Conservation (phyloP, 2,888 invertebrate genomes). For the Lordiphosa fenestrarum region DNA sequence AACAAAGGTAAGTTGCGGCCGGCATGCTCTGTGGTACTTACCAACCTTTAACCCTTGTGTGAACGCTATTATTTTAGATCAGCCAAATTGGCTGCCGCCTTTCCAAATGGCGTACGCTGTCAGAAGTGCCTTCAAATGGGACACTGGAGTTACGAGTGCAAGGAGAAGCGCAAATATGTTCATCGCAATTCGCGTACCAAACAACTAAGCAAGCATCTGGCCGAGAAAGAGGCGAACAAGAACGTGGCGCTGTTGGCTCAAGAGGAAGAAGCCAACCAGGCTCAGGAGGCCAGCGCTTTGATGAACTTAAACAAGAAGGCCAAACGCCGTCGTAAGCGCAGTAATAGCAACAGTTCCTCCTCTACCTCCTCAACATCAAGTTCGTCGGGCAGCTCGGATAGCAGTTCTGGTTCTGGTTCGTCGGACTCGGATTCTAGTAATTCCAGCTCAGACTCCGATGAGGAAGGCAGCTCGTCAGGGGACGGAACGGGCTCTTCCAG, state of each 20-base stretch:
- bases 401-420: constrained; percentile 57
- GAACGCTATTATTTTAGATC: constrained; percentile 77
- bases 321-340: constrained; percentile 26
- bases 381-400: constrained; percentile 59
- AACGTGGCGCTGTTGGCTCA: not conserved
- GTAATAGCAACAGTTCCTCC: constrained; percentile 59
- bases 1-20: constrained; percentile 68
- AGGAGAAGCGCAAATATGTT: constrained; percentile 90
- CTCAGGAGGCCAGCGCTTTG: constrained; percentile 4
- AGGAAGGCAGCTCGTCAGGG: constrained; percentile 45
- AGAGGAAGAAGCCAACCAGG: not conserved
- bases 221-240: constrained; percentile 50
- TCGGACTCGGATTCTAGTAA: constrained; percentile 30
- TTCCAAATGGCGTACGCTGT: constrained; percentile 90
- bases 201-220: constrained; percentile 86
- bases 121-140: constrained; percentile 96
- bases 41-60: not conserved
- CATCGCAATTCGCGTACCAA: constrained; percentile 92
- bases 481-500: constrained; percentile 49
- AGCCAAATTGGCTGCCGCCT: constrained; percentile 84
- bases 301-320: constrained; percentile 25
- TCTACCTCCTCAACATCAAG: constrained; percentile 56
- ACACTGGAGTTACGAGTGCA: constrained; percentile 97
- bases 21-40: not conserved
- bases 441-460: constrained; percentile 51